A percentile compares a stretch with the other conserved stretches of the same genome.
These are phyloP conservation scores for Trinectes maculatus DNA, from an alignment of 2,113 vertebrate species.

Conservation along the genomic window DNA sequence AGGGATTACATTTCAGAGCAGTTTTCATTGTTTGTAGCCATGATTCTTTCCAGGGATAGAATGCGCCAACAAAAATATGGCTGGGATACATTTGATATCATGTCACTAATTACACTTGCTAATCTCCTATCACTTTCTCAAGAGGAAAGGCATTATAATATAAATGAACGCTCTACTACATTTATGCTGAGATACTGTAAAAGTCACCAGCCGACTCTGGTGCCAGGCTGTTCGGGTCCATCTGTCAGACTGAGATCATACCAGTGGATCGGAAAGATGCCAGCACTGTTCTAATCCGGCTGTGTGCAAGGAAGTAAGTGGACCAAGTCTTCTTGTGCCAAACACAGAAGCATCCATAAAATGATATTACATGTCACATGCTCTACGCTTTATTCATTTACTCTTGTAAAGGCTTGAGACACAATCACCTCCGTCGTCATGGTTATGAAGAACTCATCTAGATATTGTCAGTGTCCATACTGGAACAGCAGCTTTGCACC, in stretches of 20 bases:
- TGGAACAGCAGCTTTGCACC: background rate
- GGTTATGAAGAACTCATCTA: background rate
- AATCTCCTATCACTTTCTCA: background rate
- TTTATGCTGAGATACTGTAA: slow-evolving; percentile 35
- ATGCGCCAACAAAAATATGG: background rate
- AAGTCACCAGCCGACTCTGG: slow-evolving; percentile 36
- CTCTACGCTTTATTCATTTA: background rate
- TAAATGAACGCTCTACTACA: too few species aligned
- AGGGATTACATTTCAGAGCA: background rate
- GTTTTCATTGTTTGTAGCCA: slow-evolving; percentile 1
- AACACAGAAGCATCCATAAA: background rate
- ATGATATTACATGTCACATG: background rate
- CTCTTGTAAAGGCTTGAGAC: background rate
- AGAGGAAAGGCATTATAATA: background rate
- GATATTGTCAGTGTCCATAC: background rate
- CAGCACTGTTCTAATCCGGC: slow-evolving; percentile 45
- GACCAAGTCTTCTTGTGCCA: background rate
- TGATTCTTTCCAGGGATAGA: too few species aligned
- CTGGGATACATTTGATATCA: background rate
- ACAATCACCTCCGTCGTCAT: background rate
- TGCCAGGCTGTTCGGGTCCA: slow-evolving; percentile 53
- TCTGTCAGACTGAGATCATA: slow-evolving; percentile 69
- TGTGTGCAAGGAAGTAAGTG: slow-evolving; percentile 27
- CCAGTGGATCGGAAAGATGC: slow-evolving; percentile 13
- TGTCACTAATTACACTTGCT: background rate